Percentiles rank a stretch among this genome's conserved stretches.
phyloP scores from a whole-genome alignment of 2,113 vertebrate genomes.

The Arothron firmamentum region DNA sequence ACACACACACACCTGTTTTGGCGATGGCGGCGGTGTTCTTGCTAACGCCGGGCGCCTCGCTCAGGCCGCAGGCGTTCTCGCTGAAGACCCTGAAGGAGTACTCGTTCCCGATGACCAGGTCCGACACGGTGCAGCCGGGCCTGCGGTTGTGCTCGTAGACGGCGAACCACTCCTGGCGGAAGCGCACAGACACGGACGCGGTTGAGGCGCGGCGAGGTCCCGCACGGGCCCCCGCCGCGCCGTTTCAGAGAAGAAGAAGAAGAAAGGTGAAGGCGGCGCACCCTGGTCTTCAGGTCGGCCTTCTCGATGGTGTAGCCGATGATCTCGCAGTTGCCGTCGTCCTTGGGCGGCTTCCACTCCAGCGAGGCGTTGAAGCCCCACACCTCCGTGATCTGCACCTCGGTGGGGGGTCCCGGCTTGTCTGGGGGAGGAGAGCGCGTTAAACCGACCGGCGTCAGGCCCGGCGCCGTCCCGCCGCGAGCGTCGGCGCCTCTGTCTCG shows the following conservation, averaged over 20 bases:
- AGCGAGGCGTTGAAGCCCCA: conserved; percentile 88
- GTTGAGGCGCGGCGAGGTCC: conserved; percentile 9
- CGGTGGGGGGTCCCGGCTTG: conserved; percentile 78
- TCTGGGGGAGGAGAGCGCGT: too few species aligned
- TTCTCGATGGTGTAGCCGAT: conserved; percentile 85
- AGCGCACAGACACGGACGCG: conserved; percentile 1
- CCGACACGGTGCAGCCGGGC: conserved; percentile 82
- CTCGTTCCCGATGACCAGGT: conserved; percentile 89
- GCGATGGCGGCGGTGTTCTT: conserved; percentile 83
- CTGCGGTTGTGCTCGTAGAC: conserved; percentile 84
- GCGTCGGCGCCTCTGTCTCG: too few species aligned
- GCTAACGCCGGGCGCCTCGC: conserved; percentile 75
- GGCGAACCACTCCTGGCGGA: conserved; percentile 85
- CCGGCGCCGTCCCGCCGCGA: too few species aligned
- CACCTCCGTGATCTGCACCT: conserved; percentile 80
- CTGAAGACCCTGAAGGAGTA: conserved; percentile 84
- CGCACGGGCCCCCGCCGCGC: too few species aligned
- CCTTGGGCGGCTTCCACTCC: conserved; percentile 85
- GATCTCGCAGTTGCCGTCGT: conserved; percentile 85
- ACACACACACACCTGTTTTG: conserved; percentile 80
- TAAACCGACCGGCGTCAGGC: too few species aligned
- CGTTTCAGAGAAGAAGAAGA: not conserved
- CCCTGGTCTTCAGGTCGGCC: conserved; percentile 87
- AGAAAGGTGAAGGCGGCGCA: conserved; percentile 23
- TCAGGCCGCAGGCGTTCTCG: conserved; percentile 86